A percentile compares a stretch with the other conserved stretches of the same genome.
Evolutionary conservation across 2,113 vertebrate species (phyloP).

Genomic region (Sinocyclocheilus anshuiensis): DNA sequence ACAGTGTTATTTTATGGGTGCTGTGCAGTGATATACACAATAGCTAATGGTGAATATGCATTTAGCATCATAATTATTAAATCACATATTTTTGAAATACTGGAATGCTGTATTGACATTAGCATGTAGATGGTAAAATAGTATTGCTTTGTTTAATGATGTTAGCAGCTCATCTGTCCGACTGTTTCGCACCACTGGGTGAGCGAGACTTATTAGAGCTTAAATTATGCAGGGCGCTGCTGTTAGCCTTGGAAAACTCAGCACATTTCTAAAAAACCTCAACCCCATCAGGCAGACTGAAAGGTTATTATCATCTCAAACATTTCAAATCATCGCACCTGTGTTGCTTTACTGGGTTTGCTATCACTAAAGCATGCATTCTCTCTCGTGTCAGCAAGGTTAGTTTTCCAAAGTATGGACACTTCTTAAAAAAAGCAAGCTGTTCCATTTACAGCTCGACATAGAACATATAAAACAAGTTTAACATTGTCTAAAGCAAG

Average conservation of each 20-base stretch:
- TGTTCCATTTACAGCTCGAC: background rate
- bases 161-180: background rate
- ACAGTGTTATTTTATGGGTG: too few relatives aligned
- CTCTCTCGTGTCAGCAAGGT: background rate
- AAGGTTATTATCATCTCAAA: slow-evolving; percentile 25
- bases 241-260: slow-evolving; percentile 13
- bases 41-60: too few relatives aligned
- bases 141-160: slow-evolving; percentile 26
- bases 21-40: too few relatives aligned
- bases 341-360: background rate
- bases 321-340: background rate
- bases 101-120: background rate
- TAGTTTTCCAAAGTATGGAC: background rate
- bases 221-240: slow-evolving; percentile 33
- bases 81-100: background rate
- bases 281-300: slow-evolving; percentile 26
- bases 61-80: background rate
- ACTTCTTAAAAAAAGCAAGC: background rate
- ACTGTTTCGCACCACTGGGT: slow-evolving; percentile 16
- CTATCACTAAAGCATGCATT: background rate
- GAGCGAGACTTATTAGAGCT: slow-evolving; percentile 36
- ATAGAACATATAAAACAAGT: slow-evolving; percentile 3
- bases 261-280: background rate
- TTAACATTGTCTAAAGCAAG: background rate
- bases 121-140: background rate